Conservation (phyloP, 2,888 invertebrate genomes). For the Hypomecis atomaria region DNA sequence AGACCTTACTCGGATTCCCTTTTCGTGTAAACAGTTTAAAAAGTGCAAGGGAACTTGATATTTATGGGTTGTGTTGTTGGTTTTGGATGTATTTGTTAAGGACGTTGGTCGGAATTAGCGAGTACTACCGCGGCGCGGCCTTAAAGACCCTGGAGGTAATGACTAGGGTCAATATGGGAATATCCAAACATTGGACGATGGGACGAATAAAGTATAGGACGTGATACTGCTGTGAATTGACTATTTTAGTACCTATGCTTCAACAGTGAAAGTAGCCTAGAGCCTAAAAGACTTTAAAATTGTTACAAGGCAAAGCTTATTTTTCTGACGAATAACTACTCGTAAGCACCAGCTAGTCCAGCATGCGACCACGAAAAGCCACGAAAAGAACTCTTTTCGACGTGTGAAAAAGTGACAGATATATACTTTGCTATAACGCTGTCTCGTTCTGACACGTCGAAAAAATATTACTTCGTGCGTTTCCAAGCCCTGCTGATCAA, state of each 20-base stretch:
- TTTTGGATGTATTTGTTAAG: constrained; percentile 70
- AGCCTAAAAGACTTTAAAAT: background rate
- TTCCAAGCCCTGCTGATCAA: no score
- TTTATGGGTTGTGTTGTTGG: constrained; percentile 55
- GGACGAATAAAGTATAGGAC: constrained; percentile 6
- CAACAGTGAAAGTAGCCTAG: background rate
- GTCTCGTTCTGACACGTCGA: no score
- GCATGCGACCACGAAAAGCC: no score
- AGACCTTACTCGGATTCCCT: background rate
- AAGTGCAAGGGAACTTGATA: constrained; percentile 30
- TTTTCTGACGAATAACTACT: no score
- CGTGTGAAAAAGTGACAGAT: no score
- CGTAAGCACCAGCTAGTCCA: no score
- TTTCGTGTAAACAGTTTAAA: constrained; percentile 2
- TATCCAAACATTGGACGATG: constrained; percentile 32
- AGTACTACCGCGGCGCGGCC: constrained; percentile 73
- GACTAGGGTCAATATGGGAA: constrained; percentile 52
- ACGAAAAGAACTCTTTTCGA: no score
- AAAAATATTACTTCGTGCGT: no score
- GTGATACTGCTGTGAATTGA: background rate
- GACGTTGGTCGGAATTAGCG: constrained; percentile 75
- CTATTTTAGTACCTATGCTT: background rate
- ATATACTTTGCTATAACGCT: no score
- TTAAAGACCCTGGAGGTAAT: constrained; percentile 63
- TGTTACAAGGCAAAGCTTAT: no score